Conservation (phyloP, 2,888 invertebrate species). For the Caenorhabditis afra region DNA sequence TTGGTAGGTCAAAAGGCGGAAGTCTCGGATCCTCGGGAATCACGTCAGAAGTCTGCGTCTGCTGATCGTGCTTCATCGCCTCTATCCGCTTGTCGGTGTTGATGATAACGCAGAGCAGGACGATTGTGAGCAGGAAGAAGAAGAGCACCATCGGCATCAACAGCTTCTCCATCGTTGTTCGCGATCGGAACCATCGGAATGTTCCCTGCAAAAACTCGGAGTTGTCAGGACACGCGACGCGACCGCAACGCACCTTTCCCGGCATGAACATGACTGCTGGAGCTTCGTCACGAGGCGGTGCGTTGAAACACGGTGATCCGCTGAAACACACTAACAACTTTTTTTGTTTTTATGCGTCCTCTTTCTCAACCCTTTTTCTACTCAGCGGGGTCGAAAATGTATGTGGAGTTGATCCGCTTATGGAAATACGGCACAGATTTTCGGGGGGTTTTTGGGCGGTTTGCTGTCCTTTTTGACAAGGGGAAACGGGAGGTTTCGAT, state of each 20-base stretch:
- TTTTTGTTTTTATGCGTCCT: too few species aligned
- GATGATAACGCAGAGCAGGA: slow-evolving; percentile 58
- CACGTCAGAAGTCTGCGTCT: slow-evolving; percentile 24
- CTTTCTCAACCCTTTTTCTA: slow-evolving; percentile 1
- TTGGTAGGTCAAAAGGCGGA: not conserved
- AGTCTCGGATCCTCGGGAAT: slow-evolving; percentile 3
- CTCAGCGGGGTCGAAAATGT: too few species aligned
- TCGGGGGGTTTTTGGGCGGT: not conserved
- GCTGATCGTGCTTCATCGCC: slow-evolving; percentile 23
- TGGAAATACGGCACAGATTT: not conserved
- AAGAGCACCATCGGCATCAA: slow-evolving; percentile 60
- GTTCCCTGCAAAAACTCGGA: slow-evolving; percentile 62
- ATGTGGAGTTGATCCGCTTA: slow-evolving; percentile 4
- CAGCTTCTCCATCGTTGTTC: slow-evolving; percentile 66
- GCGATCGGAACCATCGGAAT: slow-evolving; percentile 65
- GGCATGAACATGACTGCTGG: slow-evolving; percentile 69
- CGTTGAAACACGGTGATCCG: slow-evolving; percentile 70
- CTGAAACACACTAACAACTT: slow-evolving; percentile 41
- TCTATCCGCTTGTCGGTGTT: slow-evolving; percentile 57
- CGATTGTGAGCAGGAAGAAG: slow-evolving; percentile 53
- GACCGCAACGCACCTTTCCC: slow-evolving; percentile 62
- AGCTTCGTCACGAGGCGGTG: slow-evolving; percentile 58
- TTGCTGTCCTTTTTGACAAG: too few species aligned
- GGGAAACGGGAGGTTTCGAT: slow-evolving; percentile 37
- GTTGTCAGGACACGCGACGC: too few species aligned